Evolutionary conservation across 2,888 invertebrate species (phyloP).

Genomic region (Boloria euphrosyne): DNA sequence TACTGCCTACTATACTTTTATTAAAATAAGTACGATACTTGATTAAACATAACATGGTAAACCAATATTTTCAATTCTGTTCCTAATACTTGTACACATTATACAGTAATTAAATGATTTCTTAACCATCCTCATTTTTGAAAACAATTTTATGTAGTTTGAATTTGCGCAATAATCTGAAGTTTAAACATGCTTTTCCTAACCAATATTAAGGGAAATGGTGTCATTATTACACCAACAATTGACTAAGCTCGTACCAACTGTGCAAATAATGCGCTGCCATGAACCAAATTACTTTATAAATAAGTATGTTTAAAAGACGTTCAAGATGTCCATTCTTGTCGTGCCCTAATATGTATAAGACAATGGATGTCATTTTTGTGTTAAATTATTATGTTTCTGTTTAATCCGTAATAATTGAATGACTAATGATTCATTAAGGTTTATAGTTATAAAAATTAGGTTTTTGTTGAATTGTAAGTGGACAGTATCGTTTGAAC

Average conservation of each 20-base stretch:
- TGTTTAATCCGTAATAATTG: background rate
- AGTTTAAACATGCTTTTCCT: conserved; percentile 41
- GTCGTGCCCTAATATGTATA: conserved; percentile 18
- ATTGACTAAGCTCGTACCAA: conserved; percentile 58
- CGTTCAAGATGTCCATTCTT: conserved; percentile 29
- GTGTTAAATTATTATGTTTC: background rate
- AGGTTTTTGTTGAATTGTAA: no score
- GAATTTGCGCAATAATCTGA: conserved; percentile 22
- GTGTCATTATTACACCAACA: conserved; percentile 64
- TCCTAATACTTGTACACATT: no score
- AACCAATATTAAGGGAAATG: conserved; percentile 63
- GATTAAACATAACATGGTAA: no score
- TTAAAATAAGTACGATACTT: no score
- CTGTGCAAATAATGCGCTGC: conserved; percentile 66
- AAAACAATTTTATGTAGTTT: background rate
- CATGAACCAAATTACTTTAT: conserved; percentile 70
- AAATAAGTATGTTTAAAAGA: conserved; percentile 58
- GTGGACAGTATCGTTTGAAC: no score
- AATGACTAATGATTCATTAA: no score
- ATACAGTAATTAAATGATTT: no score
- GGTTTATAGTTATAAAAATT: no score
- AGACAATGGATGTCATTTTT: background rate
- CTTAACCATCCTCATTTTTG: no score
- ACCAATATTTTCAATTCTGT: no score
- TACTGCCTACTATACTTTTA: no score